Percentiles rank a stretch among this genome's conserved stretches.
phyloP scores from a whole-genome alignment of 2,113 vertebrate species.

The Grammomys dolichurus region DNA sequence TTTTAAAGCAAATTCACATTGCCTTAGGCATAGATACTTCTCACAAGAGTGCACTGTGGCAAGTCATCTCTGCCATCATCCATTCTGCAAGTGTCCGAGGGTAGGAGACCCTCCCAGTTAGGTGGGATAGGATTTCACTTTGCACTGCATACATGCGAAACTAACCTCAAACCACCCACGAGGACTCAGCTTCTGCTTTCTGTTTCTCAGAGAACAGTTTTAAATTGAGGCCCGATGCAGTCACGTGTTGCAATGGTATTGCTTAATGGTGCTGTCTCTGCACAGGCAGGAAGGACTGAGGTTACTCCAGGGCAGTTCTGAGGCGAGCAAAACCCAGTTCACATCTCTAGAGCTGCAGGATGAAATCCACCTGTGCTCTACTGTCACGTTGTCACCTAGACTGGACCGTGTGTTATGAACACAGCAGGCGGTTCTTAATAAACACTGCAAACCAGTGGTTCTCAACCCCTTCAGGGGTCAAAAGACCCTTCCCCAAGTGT shows the following conservation, averaged over 20 bases:
- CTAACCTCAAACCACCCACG: not conserved
- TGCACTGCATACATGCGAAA: not conserved
- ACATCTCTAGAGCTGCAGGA: not conserved
- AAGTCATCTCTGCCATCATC: not conserved
- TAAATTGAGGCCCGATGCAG: not conserved
- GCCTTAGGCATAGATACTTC: not conserved
- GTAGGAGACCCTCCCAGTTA: not conserved
- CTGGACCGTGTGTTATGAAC: not conserved
- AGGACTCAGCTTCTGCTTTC: not conserved
- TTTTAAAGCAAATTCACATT: not conserved
- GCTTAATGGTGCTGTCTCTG: not conserved
- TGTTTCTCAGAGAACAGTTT: not conserved
- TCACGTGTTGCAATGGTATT: not conserved
- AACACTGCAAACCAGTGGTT: not conserved
- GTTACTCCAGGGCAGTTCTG: slow-evolving; percentile 53
- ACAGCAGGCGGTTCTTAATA: not conserved
- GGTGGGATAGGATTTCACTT: not conserved
- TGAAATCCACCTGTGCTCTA: not conserved
- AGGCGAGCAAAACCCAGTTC: not conserved
- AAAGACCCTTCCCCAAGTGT: not conserved
- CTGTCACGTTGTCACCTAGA: not conserved
- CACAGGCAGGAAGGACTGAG: not conserved
- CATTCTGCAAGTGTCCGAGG: not conserved
- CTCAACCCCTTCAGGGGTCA: not conserved
- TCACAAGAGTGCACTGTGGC: not conserved